Evolutionary conservation across 2,888 invertebrate species (phyloP), one percentile per base, ranked within the genome.

Genomic region (Troilus luridus): DNA sequence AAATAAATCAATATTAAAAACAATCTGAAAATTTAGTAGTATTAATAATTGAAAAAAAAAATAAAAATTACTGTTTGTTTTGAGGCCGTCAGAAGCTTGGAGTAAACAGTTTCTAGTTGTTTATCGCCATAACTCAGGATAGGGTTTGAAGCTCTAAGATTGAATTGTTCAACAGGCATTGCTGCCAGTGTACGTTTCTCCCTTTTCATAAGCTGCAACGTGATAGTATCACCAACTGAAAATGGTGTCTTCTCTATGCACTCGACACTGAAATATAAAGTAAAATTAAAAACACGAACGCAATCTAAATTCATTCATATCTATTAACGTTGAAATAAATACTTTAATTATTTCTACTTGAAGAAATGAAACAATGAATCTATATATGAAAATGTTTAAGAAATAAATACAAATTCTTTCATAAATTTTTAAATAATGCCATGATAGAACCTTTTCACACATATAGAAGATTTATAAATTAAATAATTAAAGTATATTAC

Each of bases 151-250:
- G 91, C 91, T 88, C 92, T 92, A 59, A 91, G 91, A 88, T 92
- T 92, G 92, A 92, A 93, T 91, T 93, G 93, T 11, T 93, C 92
- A 6, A 95, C 95, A 6, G 96, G 96, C 91, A 95, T 94, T 14
- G 96, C 95, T 56, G 95, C 94, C 21, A 96, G 94, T 5, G 95
- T 95, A 77, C 95, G 95, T 93, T 94, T 94, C 92, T 96, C 95
- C n/a, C 98, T 96, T 92, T 96, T 96, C 96, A 99, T 99, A 93
- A 99, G 95, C 92, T 97, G 96, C 95, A 99, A 96, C 91, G 95
- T 96, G 54, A 98, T 96, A 54, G 94, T 94, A 92, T 97, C 96
- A n/a, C 96, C 97, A 88, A 96, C 95, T 92, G 95, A 95, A 91
- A 95, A 95, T 10, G 95, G 94, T 90, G 94, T 94, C 93, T 95